These are phyloP conservation scores for Cheiracanthium punctorium DNA, from an alignment of 2,888 invertebrate species.

Conservation along the genomic window DNA sequence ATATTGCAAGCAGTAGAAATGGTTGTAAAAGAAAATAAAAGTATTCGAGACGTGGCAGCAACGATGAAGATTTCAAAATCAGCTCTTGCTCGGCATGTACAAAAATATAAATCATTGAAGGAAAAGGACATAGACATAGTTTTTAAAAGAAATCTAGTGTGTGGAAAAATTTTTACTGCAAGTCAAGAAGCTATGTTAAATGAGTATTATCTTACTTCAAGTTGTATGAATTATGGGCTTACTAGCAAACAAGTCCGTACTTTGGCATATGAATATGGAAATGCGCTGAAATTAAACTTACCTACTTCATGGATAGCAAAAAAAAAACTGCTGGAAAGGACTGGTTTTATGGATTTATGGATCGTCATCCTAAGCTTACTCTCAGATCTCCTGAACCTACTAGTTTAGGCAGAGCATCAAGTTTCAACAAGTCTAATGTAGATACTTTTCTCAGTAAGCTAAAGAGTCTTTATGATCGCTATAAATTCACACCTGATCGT, in stretches of 20 bases:
- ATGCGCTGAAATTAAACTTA: no score
- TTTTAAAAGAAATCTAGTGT: no score
- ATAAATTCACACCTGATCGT: conserved; percentile 2
- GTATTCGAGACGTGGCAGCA: no score
- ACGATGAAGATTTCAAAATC: no score
- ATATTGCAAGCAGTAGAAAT: no score
- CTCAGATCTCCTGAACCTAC: conserved; percentile 16
- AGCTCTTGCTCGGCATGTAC: no score
- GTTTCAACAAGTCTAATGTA: conserved; percentile 9
- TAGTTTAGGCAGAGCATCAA: not conserved
- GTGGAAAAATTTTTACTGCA: no score
- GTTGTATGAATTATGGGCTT: conserved; percentile 18
- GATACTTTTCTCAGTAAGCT: not conserved
- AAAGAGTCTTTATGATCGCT: not conserved
- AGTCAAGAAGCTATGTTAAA: no score
- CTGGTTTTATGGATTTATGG: conserved; percentile 20
- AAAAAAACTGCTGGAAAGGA: not conserved
- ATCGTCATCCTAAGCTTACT: not conserved
- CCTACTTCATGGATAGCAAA: not conserved
- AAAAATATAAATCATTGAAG: no score
- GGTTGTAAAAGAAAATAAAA: no score
- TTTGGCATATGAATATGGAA: conserved; percentile 11
- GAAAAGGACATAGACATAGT: no score
- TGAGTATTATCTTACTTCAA: not conserved
- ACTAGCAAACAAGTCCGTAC: not conserved